Base-by-base conservation (phyloP, 2,113 vertebrate species). In the Electrona antarctica region DNA sequence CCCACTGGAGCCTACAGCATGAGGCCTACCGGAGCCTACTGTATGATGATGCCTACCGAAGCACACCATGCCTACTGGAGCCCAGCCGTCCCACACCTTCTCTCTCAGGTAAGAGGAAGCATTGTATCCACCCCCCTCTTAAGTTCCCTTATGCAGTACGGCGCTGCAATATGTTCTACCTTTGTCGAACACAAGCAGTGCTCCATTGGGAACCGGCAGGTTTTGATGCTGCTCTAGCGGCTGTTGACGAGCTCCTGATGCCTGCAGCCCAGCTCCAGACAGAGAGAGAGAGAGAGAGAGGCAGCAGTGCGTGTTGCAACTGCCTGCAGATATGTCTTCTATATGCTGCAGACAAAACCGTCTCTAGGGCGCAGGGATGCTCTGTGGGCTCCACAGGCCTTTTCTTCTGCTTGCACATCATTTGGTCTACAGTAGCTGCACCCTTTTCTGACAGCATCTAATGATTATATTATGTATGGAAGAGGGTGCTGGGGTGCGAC, bases 261-360 rank as follows among this genome's bases (percentile, higher is more conserved):
- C 85, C 33, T 88, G 83, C 81, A 73, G 82, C 79, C 77, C 80
- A 74, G 60, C 74, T 73, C 72, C 77, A 82, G 83, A 84, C 48
- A 28, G 10, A 41, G 33, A 41, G 1, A 41, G 33, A 41, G 3
- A 41, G 33, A 41, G 3, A 41, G 33, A 7, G 63, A 29, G 71
- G 88, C 76, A 82, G 47, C 14, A 50, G 45, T n/a, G 74, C 87
- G 79, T 87, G 86, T 85, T 88, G 86, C 85, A 50, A 71, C 72
- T 77, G 85, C 88, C 86, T 88, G 87, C 77, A 88, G 87, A 84
- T 81, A 87, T 80, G 88, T 85, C 87, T 87, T 88, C 87, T 78
- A 41, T 41, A 41, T 61, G 83, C 85, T 80, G 68, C 67, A 80
- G 69, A 82, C 70, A 81, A 85, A 87, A 80, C 70, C 68, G 81